Percentiles rank a stretch among this genome's conserved stretches.
phyloP scores from a whole-genome alignment of 1,140 invertebrate species.

The Paraescarpia echinospica region DNA sequence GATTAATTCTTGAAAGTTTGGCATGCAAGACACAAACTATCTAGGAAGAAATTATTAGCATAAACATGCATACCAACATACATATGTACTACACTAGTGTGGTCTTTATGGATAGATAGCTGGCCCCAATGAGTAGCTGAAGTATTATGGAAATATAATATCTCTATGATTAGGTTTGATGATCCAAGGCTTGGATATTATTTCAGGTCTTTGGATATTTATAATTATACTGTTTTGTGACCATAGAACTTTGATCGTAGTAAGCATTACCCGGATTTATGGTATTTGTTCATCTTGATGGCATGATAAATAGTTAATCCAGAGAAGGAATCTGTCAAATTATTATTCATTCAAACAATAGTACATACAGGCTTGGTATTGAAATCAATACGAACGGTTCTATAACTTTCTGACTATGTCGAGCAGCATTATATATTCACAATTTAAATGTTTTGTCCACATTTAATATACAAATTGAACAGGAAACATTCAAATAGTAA shows the following conservation, averaged over 20 bases:
- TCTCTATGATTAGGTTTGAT: background rate
- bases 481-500: no score
- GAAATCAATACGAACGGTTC: no score
- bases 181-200: background rate
- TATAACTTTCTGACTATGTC: background rate
- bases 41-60: no score
- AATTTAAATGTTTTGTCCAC: background rate
- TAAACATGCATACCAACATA: no score
- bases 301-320: background rate
- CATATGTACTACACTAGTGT: no score
- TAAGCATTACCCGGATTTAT: background rate
- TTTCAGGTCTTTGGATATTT: background rate
- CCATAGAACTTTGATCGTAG: background rate
- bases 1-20: no score
- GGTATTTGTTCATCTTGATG: background rate
- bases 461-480: no score
- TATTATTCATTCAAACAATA: background rate
- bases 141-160: background rate
- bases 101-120: no score
- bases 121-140: background rate
- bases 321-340: background rate
- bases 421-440: background rate
- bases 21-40: no score
- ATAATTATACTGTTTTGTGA: background rate
- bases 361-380: background rate